phyloP scores from a whole-genome alignment of 2,888 invertebrate species.

The Andrena haemorrhoa region DNA sequence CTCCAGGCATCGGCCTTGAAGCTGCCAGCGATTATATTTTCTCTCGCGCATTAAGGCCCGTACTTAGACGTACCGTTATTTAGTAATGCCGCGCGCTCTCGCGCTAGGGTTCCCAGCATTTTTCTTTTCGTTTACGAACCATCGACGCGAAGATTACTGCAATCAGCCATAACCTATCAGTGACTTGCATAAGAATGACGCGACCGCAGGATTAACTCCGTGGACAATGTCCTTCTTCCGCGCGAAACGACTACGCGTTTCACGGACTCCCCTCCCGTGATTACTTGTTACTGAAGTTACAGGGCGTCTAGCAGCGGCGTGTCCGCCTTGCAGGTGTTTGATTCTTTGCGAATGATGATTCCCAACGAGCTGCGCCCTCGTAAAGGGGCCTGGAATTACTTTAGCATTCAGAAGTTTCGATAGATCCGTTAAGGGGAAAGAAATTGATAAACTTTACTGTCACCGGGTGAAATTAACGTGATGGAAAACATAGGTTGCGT shows the following conservation, averaged over 20 bases:
- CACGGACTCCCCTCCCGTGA: slow-evolving; percentile 22
- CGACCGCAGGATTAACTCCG: slow-evolving; percentile 64
- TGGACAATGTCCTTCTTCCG: slow-evolving; percentile 63
- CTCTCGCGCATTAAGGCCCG: slow-evolving; percentile 66
- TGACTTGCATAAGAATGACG: slow-evolving; percentile 70
- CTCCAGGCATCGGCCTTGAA: slow-evolving; percentile 36
- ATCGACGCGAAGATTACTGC: slow-evolving; percentile 73
- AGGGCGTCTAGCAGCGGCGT: slow-evolving; percentile 2
- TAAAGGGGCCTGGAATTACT: slow-evolving; percentile 33
- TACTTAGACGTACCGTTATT: slow-evolving; percentile 74
- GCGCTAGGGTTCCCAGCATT: slow-evolving; percentile 55
- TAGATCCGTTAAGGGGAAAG: neutral
- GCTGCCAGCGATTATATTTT: slow-evolving; percentile 64
- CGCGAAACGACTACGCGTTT: slow-evolving; percentile 44
- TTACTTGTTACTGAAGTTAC: slow-evolving; percentile 34
- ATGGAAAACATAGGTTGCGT: neutral
- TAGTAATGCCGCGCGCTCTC: slow-evolving; percentile 68
- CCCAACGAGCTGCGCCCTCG: slow-evolving; percentile 9
- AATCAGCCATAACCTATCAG: slow-evolving; percentile 73
- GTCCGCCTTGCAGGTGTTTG: slow-evolving; percentile 36
- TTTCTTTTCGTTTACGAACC: slow-evolving; percentile 61
- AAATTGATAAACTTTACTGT: neutral
- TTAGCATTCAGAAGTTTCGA: neutral
- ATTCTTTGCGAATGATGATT: slow-evolving; percentile 51
- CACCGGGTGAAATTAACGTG: neutral